Conservation (phyloP, 2,797 vertebrate genomes). For the Chromis chromis region DNA sequence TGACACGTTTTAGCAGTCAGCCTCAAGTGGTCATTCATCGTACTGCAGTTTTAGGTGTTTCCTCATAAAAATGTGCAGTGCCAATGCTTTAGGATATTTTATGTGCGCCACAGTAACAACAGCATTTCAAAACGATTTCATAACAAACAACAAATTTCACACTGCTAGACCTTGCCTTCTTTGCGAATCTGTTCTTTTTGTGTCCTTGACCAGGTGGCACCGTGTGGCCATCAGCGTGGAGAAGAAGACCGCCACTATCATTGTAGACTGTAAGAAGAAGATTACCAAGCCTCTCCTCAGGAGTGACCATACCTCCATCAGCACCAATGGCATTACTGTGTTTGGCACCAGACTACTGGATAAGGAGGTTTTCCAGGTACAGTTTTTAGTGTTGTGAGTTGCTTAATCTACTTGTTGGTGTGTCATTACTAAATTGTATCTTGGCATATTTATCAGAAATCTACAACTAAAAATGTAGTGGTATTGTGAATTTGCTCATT, state of each 20-base stretch:
- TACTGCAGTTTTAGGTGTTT: too few species aligned
- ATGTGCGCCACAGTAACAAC: too few species aligned
- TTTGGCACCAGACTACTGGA: conserved; percentile 96
- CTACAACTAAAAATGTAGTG: too few species aligned
- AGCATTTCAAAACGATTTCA: too few species aligned
- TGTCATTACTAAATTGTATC: neutral
- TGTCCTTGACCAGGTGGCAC: conserved; percentile 90
- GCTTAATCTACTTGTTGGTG: neutral
- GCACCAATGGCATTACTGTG: conserved; percentile 91
- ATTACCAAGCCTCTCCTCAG: conserved; percentile 90
- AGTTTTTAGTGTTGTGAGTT: neutral
- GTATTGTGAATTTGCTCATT: too few species aligned
- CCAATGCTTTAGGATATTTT: too few species aligned
- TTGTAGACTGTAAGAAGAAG: conserved; percentile 96
- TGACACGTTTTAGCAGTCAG: too few species aligned
- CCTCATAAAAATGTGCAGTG: too few species aligned
- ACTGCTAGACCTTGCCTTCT: neutral
- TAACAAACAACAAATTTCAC: too few species aligned
- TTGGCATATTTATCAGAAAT: conserved; percentile 1
- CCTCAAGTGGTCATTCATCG: too few species aligned
- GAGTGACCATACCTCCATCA: conserved; percentile 88
- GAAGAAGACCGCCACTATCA: conserved; percentile 95
- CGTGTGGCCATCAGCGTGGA: conserved; percentile 97
- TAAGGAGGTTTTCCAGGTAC: conserved; percentile 96
- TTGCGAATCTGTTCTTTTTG: conserved; percentile 17